phyloP scores from a whole-genome alignment of 2,888 invertebrate species.

The Himalopsyche anomala region DNA sequence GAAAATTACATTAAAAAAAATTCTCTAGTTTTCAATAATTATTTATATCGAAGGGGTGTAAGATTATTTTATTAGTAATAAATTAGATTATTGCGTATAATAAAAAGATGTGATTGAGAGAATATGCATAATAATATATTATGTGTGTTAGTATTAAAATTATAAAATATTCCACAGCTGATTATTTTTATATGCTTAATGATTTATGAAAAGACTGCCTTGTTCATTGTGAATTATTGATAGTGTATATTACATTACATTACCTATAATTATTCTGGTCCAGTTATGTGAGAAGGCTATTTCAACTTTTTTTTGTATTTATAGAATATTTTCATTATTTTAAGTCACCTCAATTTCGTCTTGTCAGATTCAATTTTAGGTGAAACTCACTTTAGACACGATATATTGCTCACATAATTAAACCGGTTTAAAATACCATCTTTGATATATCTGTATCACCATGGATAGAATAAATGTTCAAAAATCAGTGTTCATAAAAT shows the following conservation, averaged over 20 bases:
- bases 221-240: not conserved
- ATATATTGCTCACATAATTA: not conserved
- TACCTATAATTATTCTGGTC: not conserved
- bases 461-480: not conserved
- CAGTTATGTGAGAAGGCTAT: slow-evolving; percentile 5
- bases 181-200: slow-evolving; percentile 38
- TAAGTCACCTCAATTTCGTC: too few relatives aligned
- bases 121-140: not conserved
- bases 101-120: slow-evolving; percentile 2
- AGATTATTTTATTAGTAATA: not conserved
- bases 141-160: not conserved
- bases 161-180: slow-evolving; percentile 40
- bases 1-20: too few relatives aligned
- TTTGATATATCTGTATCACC: not conserved
- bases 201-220: slow-evolving; percentile 12
- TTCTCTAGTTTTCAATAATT: too few relatives aligned
- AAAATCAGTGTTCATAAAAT: not conserved
- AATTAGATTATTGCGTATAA: not conserved
- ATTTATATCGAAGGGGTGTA: not conserved
- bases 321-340: too few relatives aligned
- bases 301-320: too few relatives aligned
- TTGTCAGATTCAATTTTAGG: not conserved
- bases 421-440: not conserved
- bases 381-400: not conserved
- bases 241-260: not conserved